Conservation (phyloP, 2,113 vertebrate genomes). For the Tautogolabrus adspersus region DNA sequence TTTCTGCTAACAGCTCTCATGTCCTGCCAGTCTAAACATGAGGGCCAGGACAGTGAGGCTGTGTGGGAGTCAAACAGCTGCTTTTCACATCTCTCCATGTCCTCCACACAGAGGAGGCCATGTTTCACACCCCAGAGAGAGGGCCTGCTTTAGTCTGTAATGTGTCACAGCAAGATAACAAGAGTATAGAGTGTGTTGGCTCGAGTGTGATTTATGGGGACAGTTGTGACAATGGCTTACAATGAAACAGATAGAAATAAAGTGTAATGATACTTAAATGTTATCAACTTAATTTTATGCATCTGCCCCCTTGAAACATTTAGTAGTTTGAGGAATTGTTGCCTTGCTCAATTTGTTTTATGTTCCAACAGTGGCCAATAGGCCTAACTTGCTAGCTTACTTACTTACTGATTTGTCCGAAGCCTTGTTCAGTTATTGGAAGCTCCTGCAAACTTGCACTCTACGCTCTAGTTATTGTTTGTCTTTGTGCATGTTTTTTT, state of each 20-base stretch:
- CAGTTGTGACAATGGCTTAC: not conserved
- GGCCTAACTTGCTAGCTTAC: too few species aligned
- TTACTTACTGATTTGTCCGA: too few species aligned
- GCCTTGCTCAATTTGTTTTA: too few species aligned
- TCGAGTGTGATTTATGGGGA: constrained; percentile 38
- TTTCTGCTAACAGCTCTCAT: constrained; percentile 68
- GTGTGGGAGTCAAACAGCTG: constrained; percentile 78
- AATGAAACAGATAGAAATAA: not conserved
- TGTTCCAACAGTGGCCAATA: too few species aligned
- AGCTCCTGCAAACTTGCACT: too few species aligned
- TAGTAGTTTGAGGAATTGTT: not conserved
- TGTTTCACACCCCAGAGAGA: constrained; percentile 56
- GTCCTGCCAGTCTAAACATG: constrained; percentile 74
- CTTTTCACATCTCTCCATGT: constrained; percentile 62
- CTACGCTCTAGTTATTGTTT: too few species aligned
- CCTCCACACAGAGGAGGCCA: constrained; percentile 42
- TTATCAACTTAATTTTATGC: too few species aligned
- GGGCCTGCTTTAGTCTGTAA: not conserved
- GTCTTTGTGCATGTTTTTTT: too few species aligned
- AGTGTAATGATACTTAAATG: not conserved
- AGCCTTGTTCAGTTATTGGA: too few species aligned
- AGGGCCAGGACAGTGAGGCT: constrained; percentile 31
- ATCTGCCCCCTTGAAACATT: too few species aligned
- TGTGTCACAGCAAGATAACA: constrained; percentile 44
- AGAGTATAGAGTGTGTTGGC: constrained; percentile 27